Evolutionary conservation across 2,113 vertebrate genomes (phyloP), one percentile per base, ranked within the genome.

Genomic region (Peucedramus taeniatus): DNA sequence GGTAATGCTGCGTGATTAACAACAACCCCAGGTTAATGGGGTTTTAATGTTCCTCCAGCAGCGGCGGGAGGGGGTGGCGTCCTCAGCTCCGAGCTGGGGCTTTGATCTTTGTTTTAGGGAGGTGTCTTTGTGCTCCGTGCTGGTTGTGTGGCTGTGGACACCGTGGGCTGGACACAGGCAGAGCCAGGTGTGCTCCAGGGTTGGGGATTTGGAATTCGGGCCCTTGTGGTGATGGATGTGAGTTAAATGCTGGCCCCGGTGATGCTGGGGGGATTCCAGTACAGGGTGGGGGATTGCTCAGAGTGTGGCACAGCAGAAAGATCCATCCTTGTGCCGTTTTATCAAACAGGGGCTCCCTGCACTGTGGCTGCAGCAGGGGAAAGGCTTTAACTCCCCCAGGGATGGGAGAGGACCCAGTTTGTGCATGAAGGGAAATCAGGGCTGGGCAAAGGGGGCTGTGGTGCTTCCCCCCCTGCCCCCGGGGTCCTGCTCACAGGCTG

Each of bases 21-120:
- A 81, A 56, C 83, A 92, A 22, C 76, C 87, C 92, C 56, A 16
- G 76, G 71, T 92, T 95, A 92, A 94, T 79, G 88, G 94, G 87
- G 44, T 61, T 92, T 92, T 83, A 84, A 87, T 76, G 92, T n/a
- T 81, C 84, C 90, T 74, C 66, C 39, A 10, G 89, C 86, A 65
- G 74, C 2, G 0, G 42, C 11, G n/a, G 61, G 44, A 56, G 37
- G 39, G 63, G 75, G 27, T 31, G 54, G 15, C 70, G 49, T 30
- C 80, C 92, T 75, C 76, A 7, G 74, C 81, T 56, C 77, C 0
- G 12, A 84, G 47, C 71, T 11, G 83, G 39, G 45, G 57, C 53
- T 93, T 28, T 71, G 82, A 59, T 60, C 92, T 88, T 72, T 90
- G 87, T 70, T 74, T 89, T 42, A 9, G 69, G 83, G 30, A 54